Percentiles rank a stretch among this genome's conserved stretches.
Evolutionary conservation across 2,797 vertebrate species (phyloP).

Genomic region (Cossypha heuglini): DNA sequence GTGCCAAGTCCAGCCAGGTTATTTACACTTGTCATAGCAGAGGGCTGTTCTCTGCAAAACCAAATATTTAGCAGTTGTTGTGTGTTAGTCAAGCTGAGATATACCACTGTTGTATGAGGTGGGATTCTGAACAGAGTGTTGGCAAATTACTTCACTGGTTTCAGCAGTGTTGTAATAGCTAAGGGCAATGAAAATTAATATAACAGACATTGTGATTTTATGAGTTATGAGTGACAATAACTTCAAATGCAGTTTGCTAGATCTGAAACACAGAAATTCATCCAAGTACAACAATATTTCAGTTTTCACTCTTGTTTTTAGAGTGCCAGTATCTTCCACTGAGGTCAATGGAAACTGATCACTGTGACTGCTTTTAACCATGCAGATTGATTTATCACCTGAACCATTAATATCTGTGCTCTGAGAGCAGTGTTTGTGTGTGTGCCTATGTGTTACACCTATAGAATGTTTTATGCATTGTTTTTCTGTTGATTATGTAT

Average conservation of each 20-base stretch:
- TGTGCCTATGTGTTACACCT: neutral
- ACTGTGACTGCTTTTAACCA: neutral
- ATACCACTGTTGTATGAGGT: neutral
- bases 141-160: neutral
- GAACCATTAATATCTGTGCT: neutral
- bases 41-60: neutral
- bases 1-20: neutral
- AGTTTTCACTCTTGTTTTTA: neutral
- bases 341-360: neutral
- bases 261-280: neutral
- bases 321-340: neutral
- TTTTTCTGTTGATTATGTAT: neutral
- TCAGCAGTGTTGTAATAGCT: neutral
- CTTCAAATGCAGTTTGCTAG: neutral
- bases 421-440: neutral
- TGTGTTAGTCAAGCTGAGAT: neutral
- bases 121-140: neutral
- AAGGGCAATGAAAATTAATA: slow-evolving; percentile 10
- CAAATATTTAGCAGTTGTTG: slow-evolving; percentile 10
- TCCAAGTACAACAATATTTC: neutral
- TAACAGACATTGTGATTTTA: neutral
- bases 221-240: slow-evolving; percentile 6
- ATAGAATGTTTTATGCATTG: neutral
- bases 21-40: neutral
- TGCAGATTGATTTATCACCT: neutral